Percentiles rank a stretch among this genome's conserved stretches.
Evolutionary conservation across 2,113 vertebrate species (phyloP).

Genomic region (Camarhynchus parvulus): DNA sequence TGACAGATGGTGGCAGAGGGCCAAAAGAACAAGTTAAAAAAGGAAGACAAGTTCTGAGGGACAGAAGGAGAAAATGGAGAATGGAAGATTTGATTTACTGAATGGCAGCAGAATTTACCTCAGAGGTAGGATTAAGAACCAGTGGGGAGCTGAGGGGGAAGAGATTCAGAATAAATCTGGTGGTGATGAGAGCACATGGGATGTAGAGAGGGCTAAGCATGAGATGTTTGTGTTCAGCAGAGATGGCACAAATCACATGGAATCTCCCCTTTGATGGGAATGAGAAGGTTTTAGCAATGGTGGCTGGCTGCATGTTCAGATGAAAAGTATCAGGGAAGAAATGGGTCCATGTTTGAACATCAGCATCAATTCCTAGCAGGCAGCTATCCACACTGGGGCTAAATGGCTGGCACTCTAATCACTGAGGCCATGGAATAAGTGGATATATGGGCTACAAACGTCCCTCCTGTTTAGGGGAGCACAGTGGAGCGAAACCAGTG

Average conservation of each 20-base stretch:
- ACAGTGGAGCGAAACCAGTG: background rate
- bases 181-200: background rate
- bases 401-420: background rate
- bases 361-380: background rate
- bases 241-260: background rate
- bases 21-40: background rate
- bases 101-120: background rate
- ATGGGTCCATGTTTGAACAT: background rate
- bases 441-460: background rate
- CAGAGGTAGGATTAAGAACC: background rate
- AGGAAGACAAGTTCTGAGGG: background rate
- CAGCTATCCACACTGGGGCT: background rate
- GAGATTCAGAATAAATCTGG: background rate
- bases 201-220: background rate
- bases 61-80: background rate
- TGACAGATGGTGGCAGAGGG: background rate
- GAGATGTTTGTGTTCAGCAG: background rate
- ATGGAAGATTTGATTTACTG: background rate
- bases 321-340: background rate
- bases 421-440: background rate
- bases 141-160: background rate
- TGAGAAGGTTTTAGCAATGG: background rate
- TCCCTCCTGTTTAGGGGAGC: background rate
- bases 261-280: background rate
- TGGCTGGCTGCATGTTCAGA: background rate